Conservation (phyloP, 1,140 invertebrate genomes). For the Caenorhabditis inopinata region DNA sequence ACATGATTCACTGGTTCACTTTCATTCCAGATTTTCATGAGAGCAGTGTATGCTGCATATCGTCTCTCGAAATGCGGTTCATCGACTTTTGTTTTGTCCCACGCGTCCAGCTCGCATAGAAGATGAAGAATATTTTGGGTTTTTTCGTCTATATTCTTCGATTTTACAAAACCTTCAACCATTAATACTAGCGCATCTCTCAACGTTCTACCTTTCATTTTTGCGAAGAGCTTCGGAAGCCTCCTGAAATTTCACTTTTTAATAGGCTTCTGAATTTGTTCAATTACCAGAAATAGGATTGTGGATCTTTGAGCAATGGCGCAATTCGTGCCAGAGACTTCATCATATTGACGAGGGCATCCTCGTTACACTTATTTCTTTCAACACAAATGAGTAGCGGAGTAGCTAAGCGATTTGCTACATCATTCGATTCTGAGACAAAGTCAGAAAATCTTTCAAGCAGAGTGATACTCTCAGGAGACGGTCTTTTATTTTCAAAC, state of each 20-base stretch:
- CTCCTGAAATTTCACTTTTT: background rate
- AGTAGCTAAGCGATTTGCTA: constrained; percentile 12
- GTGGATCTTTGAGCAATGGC: background rate
- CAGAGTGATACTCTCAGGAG: background rate
- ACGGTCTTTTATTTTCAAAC: background rate
- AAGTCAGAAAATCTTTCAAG: constrained; percentile 22
- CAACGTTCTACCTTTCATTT: constrained; percentile 18
- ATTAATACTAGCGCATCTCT: constrained; percentile 30
- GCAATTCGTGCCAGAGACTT: constrained; percentile 27
- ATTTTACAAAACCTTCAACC: constrained; percentile 17
- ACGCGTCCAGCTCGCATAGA: constrained; percentile 77
- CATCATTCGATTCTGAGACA: constrained; percentile 20
- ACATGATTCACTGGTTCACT: background rate
- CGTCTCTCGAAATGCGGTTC: constrained; percentile 85
- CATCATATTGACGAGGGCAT: constrained; percentile 16
- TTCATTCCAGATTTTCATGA: constrained; percentile 70
- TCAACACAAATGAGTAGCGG: background rate
- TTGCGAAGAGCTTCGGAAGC: constrained; percentile 24
- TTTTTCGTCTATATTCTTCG: background rate
- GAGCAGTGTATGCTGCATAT: constrained; percentile 74
- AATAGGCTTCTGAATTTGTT: too few species aligned
- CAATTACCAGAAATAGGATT: background rate
- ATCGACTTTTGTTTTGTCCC: constrained; percentile 80
- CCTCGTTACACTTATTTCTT: constrained; percentile 2
- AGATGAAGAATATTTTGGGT: constrained; percentile 21